Base-by-base conservation (phyloP, 2,797 vertebrate genomes). In the Fratercula arctica region DNA sequence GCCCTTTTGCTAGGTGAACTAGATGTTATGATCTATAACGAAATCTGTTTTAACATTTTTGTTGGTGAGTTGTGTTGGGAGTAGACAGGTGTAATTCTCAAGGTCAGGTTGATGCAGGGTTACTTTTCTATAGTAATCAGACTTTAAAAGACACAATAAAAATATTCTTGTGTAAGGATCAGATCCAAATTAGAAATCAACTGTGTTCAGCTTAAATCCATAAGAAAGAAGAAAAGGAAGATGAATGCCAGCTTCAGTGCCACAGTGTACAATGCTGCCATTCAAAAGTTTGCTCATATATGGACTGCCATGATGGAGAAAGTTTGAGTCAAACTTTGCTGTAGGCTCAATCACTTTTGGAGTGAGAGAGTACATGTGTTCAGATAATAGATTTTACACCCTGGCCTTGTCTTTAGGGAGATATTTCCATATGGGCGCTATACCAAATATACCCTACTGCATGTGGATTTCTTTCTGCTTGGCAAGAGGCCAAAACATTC, bases 401-500 rank as follows among this genome's bases (percentile, higher is more conserved):
- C 70, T 53, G 48, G 37, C 17, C 53, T 87, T 77, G 48, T 59
- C 73, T 45, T 66, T 63, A 79, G 69, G 87, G 85, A 89, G 83
- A 10, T 73, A 46, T 91, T 94, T 96, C 79, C 82, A 68, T 85
- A 46, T 88, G 77, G 89, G 91, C 94, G 92, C 80, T 87, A 33
- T 56, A 87, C 85, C 7, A 31, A 35, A 90, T 95, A 90, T 95
- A 67, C 68, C 68, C 89, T 13, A 37, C 74, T 94, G 92, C 5
- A n/a, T 89, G 64, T 93, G 83, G 70, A 92, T 86, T 66, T 63
- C 81, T 92, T 74, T 77, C 68, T 70, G 41, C 59, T 89, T 97
- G 96, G 92, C 94, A 35, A 72, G 72, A 92, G 89, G 45, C 88
- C 94, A 96, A 68, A 92, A n/a, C 64, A 86, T 91, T 97, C 96